Evolutionary conservation across 2,113 vertebrate genomes (phyloP), one percentile per base, ranked within the genome.

Genomic region (Phyllopteryx taeniolatus): DNA sequence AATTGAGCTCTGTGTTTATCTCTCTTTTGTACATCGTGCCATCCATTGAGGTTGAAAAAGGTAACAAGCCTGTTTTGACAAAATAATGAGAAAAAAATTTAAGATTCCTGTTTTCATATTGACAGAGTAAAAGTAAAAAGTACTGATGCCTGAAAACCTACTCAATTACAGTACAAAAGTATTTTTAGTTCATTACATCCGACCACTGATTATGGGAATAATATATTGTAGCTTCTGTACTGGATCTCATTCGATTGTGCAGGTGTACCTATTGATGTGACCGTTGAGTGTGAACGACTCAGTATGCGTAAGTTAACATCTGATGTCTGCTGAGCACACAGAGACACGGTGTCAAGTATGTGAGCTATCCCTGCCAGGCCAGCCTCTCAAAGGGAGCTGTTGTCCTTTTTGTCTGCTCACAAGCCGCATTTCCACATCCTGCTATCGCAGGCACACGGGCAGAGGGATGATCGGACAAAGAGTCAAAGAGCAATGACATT

Each of bases 301-400:
- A 7, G 49, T 64, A 61, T 69, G 68, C 10, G 17, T 8, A 27
- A 33, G 76, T 73, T 73, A 76, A 42, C 73, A 67, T 53, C 70
- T 72, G 73, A 67, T 49, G 39, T 53, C 59, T 53, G 72, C 74
- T 80, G 74, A 82, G 79, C 85, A 88, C 68, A 88, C 84, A 89
- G 77, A 79, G 70, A 75, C 70, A 53, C n/a, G 72, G 68, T 89
- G 86, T 89, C 87, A 90, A 90, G 84, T 83, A 90, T 87, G 77
- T 65, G 19, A 20, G 80, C 79, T 85, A 87, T 90, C 79, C 70
- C 51, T 33, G 39, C 47, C 70, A 46, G 69, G 49, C 42, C 69
- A 56, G 60, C 71, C 67, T 71, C 76, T 88, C 85, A 89, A 88
- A 90, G 84, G 67, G 79, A 68, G 42, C 87, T 72, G 79, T 80